Evolutionary conservation across 1,140 invertebrate species (phyloP), one percentile per base, ranked within the genome.

Genomic region (Zelostemma sp.): DNA sequence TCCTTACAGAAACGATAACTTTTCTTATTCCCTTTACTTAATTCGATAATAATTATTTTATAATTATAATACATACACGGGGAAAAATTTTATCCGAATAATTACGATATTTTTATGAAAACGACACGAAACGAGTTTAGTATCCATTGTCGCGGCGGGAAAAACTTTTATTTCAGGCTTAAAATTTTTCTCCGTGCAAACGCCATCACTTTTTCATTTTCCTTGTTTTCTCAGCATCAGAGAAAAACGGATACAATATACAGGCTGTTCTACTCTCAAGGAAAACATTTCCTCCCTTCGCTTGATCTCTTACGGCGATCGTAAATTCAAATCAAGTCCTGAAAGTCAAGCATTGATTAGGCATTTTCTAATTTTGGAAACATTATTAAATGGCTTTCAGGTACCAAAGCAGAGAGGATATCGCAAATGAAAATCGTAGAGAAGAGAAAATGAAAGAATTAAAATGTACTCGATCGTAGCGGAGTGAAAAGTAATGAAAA

Each of bases 381-480:
- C 57, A 57, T 66, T 61, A 73, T 67, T 70, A 68, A 72, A 77
- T 80, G 78, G 77, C 77, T 80, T 76, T 82, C 79, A 80, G 79
- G 80, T 80, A 80, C 78, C 68, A 68, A 74, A 76, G 72, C 68
- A 66, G 69, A 68, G 68, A 68, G 60, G 38, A 58, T 28, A 28
- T 4, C 3, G 3, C 25, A 28, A 28, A 28, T 4, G 8, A 28
- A 28, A 8, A 28, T n/a, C n/a, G n/a, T 28, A 28, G 25, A 28
- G 3, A 28, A 28, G 25, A 63, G 40, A n/a, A 40, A 12, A 49
- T 25, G 17, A 69, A 64, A 62, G 17, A 15, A 28, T 28, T 48
- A 46, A 15, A 46, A 46, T 11, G 15, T 41, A 41, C 40, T 38
- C 9, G 14, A 38, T 1, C 14, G 35, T 38, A 38, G 2, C 2